Evolutionary conservation across 2,888 invertebrate genomes (phyloP).

Genomic region (Zhuqinia jingwanae): DNA sequence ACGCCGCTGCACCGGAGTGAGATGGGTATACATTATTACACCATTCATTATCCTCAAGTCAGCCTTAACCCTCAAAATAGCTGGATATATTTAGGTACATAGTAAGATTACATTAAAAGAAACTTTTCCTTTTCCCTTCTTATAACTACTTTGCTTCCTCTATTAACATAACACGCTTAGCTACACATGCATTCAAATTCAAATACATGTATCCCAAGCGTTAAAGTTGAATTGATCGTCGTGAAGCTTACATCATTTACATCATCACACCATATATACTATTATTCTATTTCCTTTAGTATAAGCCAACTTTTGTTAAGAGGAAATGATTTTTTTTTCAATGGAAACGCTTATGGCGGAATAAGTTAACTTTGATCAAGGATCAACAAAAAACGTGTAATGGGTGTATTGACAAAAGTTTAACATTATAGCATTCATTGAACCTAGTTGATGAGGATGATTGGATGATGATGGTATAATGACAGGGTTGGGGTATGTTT

Average conservation of each 20-base stretch:
- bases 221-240: not conserved
- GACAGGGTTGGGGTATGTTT: not conserved
- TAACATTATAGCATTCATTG: not conserved
- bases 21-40: not conserved
- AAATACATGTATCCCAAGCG: not conserved
- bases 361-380: conserved; percentile 14
- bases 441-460: conserved; percentile 5
- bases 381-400: not conserved
- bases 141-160: not conserved
- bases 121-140: not conserved
- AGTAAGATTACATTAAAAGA: not conserved
- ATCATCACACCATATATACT: not conserved
- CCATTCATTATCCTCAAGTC: conserved; percentile 34
- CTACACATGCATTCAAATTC: not conserved
- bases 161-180: not conserved
- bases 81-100: too few relatives aligned
- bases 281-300: not conserved
- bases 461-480: not conserved
- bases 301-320: not conserved
- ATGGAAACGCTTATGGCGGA: conserved; percentile 7
- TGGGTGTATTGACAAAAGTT: not conserved
- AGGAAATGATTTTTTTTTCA: conserved; percentile 36
- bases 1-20: not conserved
- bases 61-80: conserved; percentile 36
- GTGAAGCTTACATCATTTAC: not conserved